Conservation (phyloP, 1,140 invertebrate genomes). For the Spodoptera frugiperda region DNA sequence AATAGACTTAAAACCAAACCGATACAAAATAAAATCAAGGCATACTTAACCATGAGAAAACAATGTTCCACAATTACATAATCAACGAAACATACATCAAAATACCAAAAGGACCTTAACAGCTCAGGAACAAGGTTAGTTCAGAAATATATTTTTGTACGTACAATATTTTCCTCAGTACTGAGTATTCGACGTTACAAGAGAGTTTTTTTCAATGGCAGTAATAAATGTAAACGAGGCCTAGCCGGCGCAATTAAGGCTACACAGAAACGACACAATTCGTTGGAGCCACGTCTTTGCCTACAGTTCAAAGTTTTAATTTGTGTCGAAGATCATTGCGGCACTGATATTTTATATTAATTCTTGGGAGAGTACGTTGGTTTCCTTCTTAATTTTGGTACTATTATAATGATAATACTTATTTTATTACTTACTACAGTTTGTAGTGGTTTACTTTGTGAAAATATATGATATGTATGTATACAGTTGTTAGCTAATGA, state of each 20-base stretch:
- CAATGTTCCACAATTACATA: no score
- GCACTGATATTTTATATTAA: slow-evolving; percentile 46
- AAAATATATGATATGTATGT: no score
- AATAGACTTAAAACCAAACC: no score
- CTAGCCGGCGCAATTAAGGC: slow-evolving; percentile 54
- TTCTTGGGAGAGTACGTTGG: slow-evolving; percentile 2
- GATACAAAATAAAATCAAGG: no score
- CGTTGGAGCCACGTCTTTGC: slow-evolving; percentile 47
- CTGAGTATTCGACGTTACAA: slow-evolving; percentile 36
- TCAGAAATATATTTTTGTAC: slow-evolving; percentile 9
- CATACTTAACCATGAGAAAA: no score
- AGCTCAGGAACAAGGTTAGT: slow-evolving; percentile 11
- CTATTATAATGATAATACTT: neutral
- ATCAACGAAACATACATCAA: neutral
- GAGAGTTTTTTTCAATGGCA: slow-evolving; percentile 53
- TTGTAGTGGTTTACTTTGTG: no score
- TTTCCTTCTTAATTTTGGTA: slow-evolving; percentile 2
- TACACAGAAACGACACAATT: slow-evolving; percentile 47
- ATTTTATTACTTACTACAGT: no score
- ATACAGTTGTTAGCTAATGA: no score
- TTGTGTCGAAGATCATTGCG: slow-evolving; percentile 52
- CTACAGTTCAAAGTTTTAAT: slow-evolving; percentile 55
- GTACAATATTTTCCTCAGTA: slow-evolving; percentile 4
- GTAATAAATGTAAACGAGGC: slow-evolving; percentile 60
- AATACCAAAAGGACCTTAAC: slow-evolving; percentile 17